Evolutionary conservation across 1,140 invertebrate genomes (phyloP), one percentile per base, ranked within the genome.

Genomic region (Aplysia californica): DNA sequence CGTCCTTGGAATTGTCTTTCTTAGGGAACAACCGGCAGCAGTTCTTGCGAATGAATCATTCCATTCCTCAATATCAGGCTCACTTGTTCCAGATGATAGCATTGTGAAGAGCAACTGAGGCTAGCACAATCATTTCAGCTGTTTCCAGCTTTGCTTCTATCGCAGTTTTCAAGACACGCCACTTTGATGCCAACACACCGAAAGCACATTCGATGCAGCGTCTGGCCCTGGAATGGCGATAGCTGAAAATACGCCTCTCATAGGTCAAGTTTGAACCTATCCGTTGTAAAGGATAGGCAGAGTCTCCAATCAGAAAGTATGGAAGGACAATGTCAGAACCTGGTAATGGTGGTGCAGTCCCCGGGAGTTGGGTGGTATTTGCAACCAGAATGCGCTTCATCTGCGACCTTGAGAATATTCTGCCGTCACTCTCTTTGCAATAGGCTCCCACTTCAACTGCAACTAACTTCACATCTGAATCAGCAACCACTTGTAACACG

Each of bases 121-220:
- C 44, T 15, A 50, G 44, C 10, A 50, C 44, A 50, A 50, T 50
- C 10, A 15, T 50, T 50, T 50, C 44, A n/a, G 44, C 10, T 15
- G 44, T 50, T 50, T 50, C n/a, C 10, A 50, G 10, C 10, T 50
- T n/a, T 50, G 44, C n/a, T 15, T 10, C 44, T 15, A 50, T 68
- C 10, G 33, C 31, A 36, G 66, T 36, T 68, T 36, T 68, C 66
- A 68, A 35, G 6, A 68, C 66, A 15, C 66, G 18, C 66, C 66
- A 68, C 36, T 68, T 68, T 68, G 26, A 20, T 68, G 66, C 66
- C n/a, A 68, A 31, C 10, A 68, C 15, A 18, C 66, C 68, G 55
- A 70, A 70, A 70, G 41, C 68, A 70, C 68, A 70, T 29, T 70
- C 68, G 29, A 70, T 56, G 55, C 68, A 70, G 23, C 68, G n/a